Base-by-base conservation (phyloP, 2,888 invertebrate genomes). In the Taphrorychus bicolor region DNA sequence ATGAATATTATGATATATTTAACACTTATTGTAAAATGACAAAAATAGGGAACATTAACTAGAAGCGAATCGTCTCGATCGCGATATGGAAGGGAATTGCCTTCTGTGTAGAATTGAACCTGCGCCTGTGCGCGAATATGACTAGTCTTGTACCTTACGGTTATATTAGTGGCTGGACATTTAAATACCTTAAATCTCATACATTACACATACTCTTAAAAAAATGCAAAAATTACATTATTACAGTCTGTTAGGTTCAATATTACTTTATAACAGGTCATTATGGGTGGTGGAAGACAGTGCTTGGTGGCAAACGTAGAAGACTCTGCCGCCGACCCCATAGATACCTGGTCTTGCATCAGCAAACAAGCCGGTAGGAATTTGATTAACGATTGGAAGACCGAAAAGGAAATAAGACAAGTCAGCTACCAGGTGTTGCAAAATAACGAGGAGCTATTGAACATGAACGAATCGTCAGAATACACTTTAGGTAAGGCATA, bases 251-350 rank as follows among this genome's bases (percentile, higher is more conserved):
- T 32, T 32, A n/a, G 5, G 45, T 18, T 11, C 7, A 54, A n/a
- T 54, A 23, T n/a, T 3, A 17, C 9, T 14, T 24, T 23, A 56
- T 65, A 62, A 91, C 52, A 76, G 75, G 92, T 94, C 0, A 90
- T 96, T 17, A 88, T 96, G 87, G 96, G 95, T 0, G 96, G 96
- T 3, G 95, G 96, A 0, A 85, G 90, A 49, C 91, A 92, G 56
- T 77, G 76, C 53, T 80, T 94, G 5, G 85, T 88, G 21, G 87
- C 90, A 0, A 86, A 90, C 74, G 83, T 85, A 0, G 82, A 82
- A 0, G 82, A 84, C 0, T 75, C 83, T 0, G 56, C 62, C 0
- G 82, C 80, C 0, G 91, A 92, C 72, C 81, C 80, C 0, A 67
- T 82, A 7, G 83, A 82, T 57, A 76, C 75, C 0, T 82, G 81